phyloP scores from a whole-genome alignment of 2,113 vertebrate genomes.

The Ochotona curzoniae region DNA sequence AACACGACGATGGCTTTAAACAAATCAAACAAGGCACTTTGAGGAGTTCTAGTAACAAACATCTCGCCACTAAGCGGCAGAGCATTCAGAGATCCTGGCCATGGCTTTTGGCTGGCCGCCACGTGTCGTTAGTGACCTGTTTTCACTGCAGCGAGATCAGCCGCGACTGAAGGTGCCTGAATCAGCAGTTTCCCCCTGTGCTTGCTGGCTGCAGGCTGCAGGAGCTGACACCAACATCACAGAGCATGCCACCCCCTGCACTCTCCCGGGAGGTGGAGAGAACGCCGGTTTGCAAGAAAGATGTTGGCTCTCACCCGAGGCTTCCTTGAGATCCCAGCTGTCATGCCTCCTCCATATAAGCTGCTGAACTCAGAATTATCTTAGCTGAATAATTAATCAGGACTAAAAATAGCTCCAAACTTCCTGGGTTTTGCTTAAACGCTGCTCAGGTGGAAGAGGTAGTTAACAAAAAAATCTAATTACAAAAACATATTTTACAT shows the following conservation, averaged over 20 bases:
- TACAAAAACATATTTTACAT: slow-evolving; percentile 47
- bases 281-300: slow-evolving; percentile 13
- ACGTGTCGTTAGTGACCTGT: slow-evolving; percentile 86
- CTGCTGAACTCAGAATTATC: slow-evolving; percentile 74
- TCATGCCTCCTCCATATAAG: slow-evolving; percentile 10
- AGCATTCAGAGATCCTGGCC: slow-evolving; percentile 74
- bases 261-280: not conserved
- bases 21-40: slow-evolving; percentile 78
- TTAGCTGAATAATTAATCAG: slow-evolving; percentile 73
- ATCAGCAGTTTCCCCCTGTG: slow-evolving; percentile 82
- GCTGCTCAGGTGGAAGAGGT: slow-evolving; percentile 53
- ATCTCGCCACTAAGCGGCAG: slow-evolving; percentile 70
- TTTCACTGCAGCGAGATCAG: slow-evolving; percentile 83
- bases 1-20: slow-evolving; percentile 71
- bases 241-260: not conserved
- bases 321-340: slow-evolving; percentile 51
- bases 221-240: slow-evolving; percentile 5
- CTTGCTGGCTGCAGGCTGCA: slow-evolving; percentile 65
- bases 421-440: slow-evolving; percentile 64
- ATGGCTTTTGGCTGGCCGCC: slow-evolving; percentile 80
- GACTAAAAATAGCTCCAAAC: slow-evolving; percentile 73
- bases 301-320: slow-evolving; percentile 49
- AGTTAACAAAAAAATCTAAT: not conserved
- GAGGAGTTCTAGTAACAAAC: slow-evolving; percentile 69
- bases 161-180: slow-evolving; percentile 82